Evolutionary conservation across 1,140 invertebrate genomes (phyloP).

Genomic region (Drosophila pruinosa): DNA sequence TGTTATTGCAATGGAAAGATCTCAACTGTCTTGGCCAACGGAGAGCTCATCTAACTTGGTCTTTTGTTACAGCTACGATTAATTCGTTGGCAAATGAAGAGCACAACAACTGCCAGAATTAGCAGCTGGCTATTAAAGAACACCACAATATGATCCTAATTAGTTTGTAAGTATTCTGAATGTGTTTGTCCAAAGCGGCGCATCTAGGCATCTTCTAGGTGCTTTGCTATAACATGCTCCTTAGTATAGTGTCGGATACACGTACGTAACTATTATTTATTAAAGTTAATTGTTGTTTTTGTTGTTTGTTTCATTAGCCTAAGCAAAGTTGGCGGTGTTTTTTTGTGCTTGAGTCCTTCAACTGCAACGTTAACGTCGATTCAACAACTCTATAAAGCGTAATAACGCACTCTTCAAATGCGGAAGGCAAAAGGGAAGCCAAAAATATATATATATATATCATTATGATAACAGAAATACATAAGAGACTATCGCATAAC

Average conservation of each 20-base stretch:
- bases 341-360: slow-evolving; percentile 30
- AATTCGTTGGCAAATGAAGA: no score
- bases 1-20: no score
- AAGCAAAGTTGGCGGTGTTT: slow-evolving; percentile 49
- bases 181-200: background rate
- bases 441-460: background rate
- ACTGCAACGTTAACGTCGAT: no score
- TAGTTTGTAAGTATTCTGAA: background rate
- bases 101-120: no score
- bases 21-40: no score
- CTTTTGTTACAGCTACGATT: no score
- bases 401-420: slow-evolving; percentile 37
- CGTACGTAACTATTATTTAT: slow-evolving; percentile 4
- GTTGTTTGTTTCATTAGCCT: slow-evolving; percentile 3
- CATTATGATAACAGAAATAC: background rate
- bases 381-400: slow-evolving; percentile 35
- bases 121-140: no score
- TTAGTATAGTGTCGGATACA: background rate
- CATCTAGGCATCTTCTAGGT: slow-evolving; percentile 12
- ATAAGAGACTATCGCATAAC: background rate
- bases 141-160: background rate
- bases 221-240: background rate
- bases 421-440: slow-evolving; percentile 35
- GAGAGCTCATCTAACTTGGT: no score
- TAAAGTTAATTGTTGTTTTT: slow-evolving; percentile 16